These are phyloP conservation scores for Pelosia muscerda DNA, from an alignment of 2,888 invertebrate genomes.

Conservation along the genomic window DNA sequence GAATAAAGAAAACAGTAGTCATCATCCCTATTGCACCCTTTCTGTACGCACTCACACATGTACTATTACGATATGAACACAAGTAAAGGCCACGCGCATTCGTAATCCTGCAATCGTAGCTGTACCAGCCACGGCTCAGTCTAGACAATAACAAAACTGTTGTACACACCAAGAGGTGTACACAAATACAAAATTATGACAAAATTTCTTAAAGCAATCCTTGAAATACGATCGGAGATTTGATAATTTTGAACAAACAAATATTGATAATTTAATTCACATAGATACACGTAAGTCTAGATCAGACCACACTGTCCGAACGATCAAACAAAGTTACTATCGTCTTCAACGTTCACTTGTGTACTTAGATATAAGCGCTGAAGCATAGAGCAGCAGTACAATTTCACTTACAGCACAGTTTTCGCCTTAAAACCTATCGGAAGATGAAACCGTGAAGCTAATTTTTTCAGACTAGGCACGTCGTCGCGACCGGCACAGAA, in stretches of 20 bases:
- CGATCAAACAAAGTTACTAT: slow-evolving; percentile 21
- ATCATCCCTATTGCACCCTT: too few species aligned
- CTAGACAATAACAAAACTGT: neutral
- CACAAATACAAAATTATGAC: neutral
- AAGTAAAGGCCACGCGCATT: too few species aligned
- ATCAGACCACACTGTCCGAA: slow-evolving; percentile 10
- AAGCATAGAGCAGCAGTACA: slow-evolving; percentile 48
- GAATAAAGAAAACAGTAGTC: too few species aligned
- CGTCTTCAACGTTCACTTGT: slow-evolving; percentile 35
- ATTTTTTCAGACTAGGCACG: slow-evolving; percentile 50
- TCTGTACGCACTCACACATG: too few species aligned
- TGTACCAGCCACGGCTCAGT: neutral
- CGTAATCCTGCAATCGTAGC: too few species aligned
- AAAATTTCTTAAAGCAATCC: neutral
- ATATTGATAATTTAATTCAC: slow-evolving; percentile 4
- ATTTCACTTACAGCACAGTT: slow-evolving; percentile 48
- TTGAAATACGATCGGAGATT: neutral
- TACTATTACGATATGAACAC: too few species aligned
- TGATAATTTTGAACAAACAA: neutral
- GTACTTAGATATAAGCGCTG: slow-evolving; percentile 40
- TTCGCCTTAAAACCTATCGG: slow-evolving; percentile 45
- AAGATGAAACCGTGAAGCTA: slow-evolving; percentile 43
- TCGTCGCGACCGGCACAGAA: slow-evolving; percentile 39
- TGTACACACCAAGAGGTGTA: neutral
- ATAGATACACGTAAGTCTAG: slow-evolving; percentile 25